phyloP scores from a whole-genome alignment of 2,888 invertebrate species.

The Listrodromus nycthemerus region DNA sequence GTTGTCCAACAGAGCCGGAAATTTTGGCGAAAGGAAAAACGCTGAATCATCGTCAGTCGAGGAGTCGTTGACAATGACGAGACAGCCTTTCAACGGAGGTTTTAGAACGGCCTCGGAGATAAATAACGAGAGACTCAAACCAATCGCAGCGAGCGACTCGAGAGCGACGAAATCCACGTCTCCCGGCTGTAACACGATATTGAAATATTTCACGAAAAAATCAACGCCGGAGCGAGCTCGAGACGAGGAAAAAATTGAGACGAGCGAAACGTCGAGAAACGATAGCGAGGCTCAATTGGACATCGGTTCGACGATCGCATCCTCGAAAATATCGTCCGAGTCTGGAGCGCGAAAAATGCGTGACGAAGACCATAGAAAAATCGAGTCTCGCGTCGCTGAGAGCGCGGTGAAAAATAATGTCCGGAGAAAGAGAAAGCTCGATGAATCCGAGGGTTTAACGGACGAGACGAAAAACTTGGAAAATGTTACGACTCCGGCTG shows the following conservation, averaged over 20 bases:
- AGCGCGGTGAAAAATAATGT: neutral
- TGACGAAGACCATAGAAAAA: neutral
- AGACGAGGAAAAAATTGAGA: neutral
- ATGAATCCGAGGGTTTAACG: neutral
- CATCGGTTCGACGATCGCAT: constrained; percentile 9
- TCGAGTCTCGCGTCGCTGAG: neutral
- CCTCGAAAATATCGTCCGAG: neutral
- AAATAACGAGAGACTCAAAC: constrained; percentile 64
- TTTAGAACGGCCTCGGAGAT: constrained; percentile 78
- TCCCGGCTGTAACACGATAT: constrained; percentile 56
- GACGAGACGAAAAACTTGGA: constrained; percentile 26
- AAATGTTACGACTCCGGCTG: neutral
- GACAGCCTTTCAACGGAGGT: constrained; percentile 57
- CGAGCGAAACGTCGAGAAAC: constrained; percentile 13
- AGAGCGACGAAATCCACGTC: constrained; percentile 22
- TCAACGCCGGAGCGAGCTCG: neutral
- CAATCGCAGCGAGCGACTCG: neutral
- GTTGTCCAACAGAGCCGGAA: constrained; percentile 28
- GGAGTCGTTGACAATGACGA: constrained; percentile 18
- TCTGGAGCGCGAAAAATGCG: neutral
- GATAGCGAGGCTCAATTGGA: constrained; percentile 36
- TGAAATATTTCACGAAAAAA: constrained; percentile 66
- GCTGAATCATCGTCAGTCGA: constrained; percentile 8
- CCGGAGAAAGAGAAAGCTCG: constrained; percentile 36
- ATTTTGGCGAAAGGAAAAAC: constrained; percentile 34